Percentiles rank a stretch among this genome's conserved stretches.
These are phyloP conservation scores for Addax nasomaculatus DNA, from an alignment of 2,113 vertebrate genomes.

Conservation along the genomic window DNA sequence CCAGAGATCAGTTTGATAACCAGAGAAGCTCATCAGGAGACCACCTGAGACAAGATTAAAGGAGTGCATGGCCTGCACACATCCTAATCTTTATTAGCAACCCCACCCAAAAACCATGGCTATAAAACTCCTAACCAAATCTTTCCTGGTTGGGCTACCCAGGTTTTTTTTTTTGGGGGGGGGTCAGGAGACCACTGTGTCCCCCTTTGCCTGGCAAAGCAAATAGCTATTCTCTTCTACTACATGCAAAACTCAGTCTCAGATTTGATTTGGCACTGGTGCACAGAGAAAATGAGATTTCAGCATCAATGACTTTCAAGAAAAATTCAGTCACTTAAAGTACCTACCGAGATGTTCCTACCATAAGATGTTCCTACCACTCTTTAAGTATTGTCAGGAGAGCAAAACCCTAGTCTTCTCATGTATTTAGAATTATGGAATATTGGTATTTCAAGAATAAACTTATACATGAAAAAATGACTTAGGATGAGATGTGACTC, in stretches of 20 bases:
- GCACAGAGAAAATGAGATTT: not conserved
- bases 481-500: not conserved
- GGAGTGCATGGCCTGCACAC: not conserved
- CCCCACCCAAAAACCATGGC: not conserved
- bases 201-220: not conserved
- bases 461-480: not conserved
- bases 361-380: not conserved
- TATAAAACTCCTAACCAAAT: not conserved
- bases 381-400: not conserved
- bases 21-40: not conserved
- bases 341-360: not conserved
- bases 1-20: not conserved
- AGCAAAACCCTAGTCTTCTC: not conserved
- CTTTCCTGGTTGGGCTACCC: not conserved
- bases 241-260: not conserved
- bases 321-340: not conserved
- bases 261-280: not conserved
- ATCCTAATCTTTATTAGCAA: not conserved
- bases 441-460: slow-evolving; percentile 26
- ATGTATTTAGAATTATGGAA: slow-evolving; percentile 2
- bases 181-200: not conserved
- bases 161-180: not conserved
- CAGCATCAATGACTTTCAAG: not conserved
- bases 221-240: not conserved
- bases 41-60: not conserved